These are phyloP conservation scores for Puma concolor DNA, from an alignment of 2,113 vertebrate species.

Conservation along the genomic window DNA sequence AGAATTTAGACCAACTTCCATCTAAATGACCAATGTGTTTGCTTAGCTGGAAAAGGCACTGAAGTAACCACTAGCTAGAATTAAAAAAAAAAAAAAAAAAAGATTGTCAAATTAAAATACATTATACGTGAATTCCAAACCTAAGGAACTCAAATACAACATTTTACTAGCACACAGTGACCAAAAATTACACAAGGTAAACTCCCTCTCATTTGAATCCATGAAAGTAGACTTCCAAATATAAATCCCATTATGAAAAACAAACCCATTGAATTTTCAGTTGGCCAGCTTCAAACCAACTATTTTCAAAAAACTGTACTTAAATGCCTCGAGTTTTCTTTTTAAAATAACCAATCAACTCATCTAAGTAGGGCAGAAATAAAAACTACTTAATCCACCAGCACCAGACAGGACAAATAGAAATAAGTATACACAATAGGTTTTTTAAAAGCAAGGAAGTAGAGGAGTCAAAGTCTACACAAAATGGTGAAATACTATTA, in stretches of 20 bases:
- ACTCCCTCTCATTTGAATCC: neutral
- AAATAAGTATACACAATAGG: neutral
- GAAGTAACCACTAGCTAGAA: conserved; percentile 34
- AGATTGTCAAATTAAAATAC: neutral
- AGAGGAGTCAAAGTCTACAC: neutral
- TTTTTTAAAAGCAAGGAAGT: neutral
- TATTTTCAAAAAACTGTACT: conserved; percentile 21
- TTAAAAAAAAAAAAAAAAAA: neutral
- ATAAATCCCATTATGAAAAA: neutral
- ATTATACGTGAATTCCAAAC: neutral
- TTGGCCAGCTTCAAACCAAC: conserved; percentile 4
- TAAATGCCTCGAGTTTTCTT: neutral
- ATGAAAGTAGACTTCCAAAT: conserved; percentile 20
- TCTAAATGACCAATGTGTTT: conserved; percentile 2
- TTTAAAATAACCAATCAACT: conserved; percentile 31
- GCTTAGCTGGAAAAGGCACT: conserved; percentile 40
- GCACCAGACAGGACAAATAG: neutral
- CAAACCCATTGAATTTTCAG: neutral
- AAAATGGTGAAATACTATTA: neutral
- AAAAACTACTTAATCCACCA: conserved; percentile 20
- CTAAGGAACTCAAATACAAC: neutral
- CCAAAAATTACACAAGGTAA: neutral
- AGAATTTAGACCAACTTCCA: neutral
- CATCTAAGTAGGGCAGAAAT: neutral
- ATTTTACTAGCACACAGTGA: neutral